Evolutionary conservation across 2,888 invertebrate species (phyloP).

Genomic region (Andricus curvator): DNA sequence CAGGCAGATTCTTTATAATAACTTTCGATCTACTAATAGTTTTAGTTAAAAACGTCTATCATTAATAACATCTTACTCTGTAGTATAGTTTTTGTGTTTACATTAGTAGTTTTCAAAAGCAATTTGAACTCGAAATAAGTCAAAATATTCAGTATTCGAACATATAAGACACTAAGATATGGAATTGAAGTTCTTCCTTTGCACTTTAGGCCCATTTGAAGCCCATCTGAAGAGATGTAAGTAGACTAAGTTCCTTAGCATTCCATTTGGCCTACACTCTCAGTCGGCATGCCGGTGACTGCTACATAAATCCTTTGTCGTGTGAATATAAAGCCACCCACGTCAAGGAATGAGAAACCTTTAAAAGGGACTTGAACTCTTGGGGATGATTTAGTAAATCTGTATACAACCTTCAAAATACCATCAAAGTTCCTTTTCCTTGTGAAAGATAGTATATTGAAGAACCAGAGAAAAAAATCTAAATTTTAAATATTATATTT

Average conservation of each 20-base stretch:
- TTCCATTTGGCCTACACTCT: constrained; percentile 14
- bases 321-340: constrained; percentile 29
- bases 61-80: too few relatives aligned
- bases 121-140: constrained; percentile 19
- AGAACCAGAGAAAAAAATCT: not conserved
- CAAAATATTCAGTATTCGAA: constrained; percentile 2
- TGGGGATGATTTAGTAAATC: not conserved
- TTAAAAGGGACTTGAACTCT: constrained; percentile 24
- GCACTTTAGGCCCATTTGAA: constrained; percentile 6
- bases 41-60: too few relatives aligned
- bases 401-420: not conserved
- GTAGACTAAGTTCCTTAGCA: constrained; percentile 33
- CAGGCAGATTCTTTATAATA: too few relatives aligned
- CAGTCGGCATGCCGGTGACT: constrained; percentile 19
- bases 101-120: not conserved
- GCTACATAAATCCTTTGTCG: constrained; percentile 33
- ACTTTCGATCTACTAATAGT: fast-evolving
- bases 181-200: not conserved
- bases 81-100: too few relatives aligned
- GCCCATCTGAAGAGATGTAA: not conserved
- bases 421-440: constrained; percentile 1
- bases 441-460: not conserved
- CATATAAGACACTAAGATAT: constrained; percentile 8
- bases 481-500: not conserved
- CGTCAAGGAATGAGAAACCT: constrained; percentile 36